phyloP scores from a whole-genome alignment of 2,113 vertebrate species.

The Pteronura brasiliensis region DNA sequence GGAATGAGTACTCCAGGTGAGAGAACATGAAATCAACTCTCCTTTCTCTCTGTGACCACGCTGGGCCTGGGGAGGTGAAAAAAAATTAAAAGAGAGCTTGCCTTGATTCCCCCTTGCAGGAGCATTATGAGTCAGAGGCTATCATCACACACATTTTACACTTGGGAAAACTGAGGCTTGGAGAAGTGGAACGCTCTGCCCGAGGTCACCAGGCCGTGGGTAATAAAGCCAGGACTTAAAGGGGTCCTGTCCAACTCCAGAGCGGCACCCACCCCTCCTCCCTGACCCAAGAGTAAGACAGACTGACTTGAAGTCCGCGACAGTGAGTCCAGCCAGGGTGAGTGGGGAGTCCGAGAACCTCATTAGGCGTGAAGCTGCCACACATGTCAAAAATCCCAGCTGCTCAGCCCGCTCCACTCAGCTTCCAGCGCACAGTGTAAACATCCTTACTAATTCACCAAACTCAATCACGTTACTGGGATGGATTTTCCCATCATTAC shows the following conservation, averaged over 20 bases:
- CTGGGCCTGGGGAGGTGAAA: not conserved
- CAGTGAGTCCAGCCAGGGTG: conserved; percentile 39
- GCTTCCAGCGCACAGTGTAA: conserved; percentile 49
- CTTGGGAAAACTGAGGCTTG: conserved; percentile 1
- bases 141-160: not conserved
- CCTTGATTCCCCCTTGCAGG: not conserved
- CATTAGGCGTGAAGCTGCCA: conserved; percentile 76
- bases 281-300: not conserved
- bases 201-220: not conserved
- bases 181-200: not conserved
- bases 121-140: not conserved
- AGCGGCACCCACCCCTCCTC: not conserved
- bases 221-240: not conserved
- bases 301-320: conserved; percentile 26
- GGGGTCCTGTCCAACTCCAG: not conserved
- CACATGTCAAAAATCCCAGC: conserved; percentile 44
- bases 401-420: not conserved
- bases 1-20: not conserved
- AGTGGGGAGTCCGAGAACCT: conserved; percentile 56
- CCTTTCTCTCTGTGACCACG: not conserved
- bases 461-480: conserved; percentile 68
- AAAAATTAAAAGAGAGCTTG: not conserved
- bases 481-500: conserved; percentile 80
- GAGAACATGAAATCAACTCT: not conserved
- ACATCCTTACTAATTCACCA: conserved; percentile 75